A percentile compares a stretch with the other conserved stretches of the same genome.
Conservation (phyloP, 2,113 vertebrate genomes). For the Neolamprologus variostigma region DNA sequence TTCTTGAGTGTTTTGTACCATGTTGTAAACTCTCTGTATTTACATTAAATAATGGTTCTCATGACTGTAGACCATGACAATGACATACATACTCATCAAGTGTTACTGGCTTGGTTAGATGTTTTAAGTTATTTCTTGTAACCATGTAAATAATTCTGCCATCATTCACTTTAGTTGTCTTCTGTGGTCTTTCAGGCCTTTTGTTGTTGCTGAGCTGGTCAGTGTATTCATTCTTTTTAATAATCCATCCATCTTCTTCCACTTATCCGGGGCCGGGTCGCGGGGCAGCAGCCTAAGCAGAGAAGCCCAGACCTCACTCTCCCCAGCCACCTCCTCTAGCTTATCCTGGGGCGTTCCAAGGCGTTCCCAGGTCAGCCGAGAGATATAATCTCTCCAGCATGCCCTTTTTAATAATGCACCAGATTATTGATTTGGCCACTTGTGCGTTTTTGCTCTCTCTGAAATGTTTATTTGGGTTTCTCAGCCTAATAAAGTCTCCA, state of each 20-base stretch:
- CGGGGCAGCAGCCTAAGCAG: fast-evolving
- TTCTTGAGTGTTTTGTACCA: not conserved
- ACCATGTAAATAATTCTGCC: not conserved
- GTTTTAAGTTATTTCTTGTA: not conserved
- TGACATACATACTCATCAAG: fast-evolving
- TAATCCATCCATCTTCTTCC: not conserved
- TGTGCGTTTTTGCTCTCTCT: no score
- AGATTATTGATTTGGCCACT: fast-evolving
- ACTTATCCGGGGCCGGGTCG: fast-evolving
- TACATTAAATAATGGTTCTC: not conserved
- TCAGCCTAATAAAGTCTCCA: fast-evolving
- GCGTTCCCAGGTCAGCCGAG: fast-evolving
- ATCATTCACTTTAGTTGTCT: not conserved
- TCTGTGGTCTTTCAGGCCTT: not conserved
- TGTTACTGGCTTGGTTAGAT: not conserved
- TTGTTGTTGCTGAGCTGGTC: not conserved
- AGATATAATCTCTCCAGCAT: fast-evolving
- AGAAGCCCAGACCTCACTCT: not conserved
- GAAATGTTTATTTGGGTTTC: no score
- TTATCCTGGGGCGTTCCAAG: not conserved
- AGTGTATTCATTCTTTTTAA: not conserved
- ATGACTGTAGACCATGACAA: not conserved
- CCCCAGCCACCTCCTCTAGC: fast-evolving
- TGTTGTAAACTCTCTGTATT: not conserved
- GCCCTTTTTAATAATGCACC: not conserved